These are phyloP conservation scores for Tyria jacobaeae DNA, from an alignment of 2,888 invertebrate genomes.

Conservation along the genomic window DNA sequence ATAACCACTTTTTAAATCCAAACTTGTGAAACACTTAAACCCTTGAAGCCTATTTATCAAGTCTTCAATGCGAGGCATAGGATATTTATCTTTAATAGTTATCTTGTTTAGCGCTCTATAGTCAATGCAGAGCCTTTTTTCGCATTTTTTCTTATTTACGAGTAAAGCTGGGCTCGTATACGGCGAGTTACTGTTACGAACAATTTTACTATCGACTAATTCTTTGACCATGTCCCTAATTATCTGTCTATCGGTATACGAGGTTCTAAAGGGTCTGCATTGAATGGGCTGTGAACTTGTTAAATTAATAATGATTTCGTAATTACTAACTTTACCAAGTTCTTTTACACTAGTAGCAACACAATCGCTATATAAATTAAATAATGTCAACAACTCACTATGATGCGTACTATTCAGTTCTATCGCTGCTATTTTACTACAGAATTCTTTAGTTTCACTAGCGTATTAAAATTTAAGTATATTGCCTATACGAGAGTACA, in stretches of 20 bases:
- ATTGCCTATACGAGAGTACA: too few relatives aligned
- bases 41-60: conserved; percentile 17
- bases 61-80: conserved; percentile 20
- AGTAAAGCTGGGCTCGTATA: conserved; percentile 19
- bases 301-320: conserved; percentile 10
- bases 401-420: too few relatives aligned
- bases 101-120: conserved; percentile 18
- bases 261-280: too few relatives aligned
- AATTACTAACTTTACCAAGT: not conserved
- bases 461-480: too few relatives aligned
- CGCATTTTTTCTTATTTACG: conserved; percentile 18
- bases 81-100: conserved; percentile 19
- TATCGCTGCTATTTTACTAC: too few relatives aligned
- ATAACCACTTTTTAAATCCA: too few relatives aligned
- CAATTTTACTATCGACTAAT: conserved; percentile 13
- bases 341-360: not conserved
- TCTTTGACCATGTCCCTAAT: too few relatives aligned
- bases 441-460: too few relatives aligned
- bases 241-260: too few relatives aligned
- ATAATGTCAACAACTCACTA: not conserved
- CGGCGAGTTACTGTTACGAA: conserved; percentile 14
- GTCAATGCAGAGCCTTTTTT: conserved; percentile 16
- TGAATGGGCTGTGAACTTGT: too few relatives aligned
- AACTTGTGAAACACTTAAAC: too few relatives aligned
- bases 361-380: not conserved